Conservation (phyloP, 2,113 vertebrate species). For the Nanger granti region DNA sequence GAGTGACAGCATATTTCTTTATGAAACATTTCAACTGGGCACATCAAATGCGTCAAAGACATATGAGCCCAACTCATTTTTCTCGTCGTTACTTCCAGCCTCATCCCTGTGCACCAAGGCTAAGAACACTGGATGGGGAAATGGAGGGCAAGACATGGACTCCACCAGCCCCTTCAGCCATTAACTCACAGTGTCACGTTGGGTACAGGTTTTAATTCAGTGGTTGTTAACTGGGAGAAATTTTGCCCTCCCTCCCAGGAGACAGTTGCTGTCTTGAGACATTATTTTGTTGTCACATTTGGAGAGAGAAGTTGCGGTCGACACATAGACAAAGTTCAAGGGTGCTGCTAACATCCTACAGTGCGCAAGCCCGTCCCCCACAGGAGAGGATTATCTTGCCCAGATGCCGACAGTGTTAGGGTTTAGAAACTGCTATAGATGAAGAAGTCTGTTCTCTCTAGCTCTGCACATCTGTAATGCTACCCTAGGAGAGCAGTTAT, state of each 20-base stretch:
- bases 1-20: not conserved
- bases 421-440: not conserved
- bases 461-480: not conserved
- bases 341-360: not conserved
- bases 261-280: not conserved
- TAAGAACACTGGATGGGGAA: rapidly evolving
- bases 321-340: not conserved
- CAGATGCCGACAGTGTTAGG: not conserved
- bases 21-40: not conserved
- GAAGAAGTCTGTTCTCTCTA: not conserved
- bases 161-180: not conserved
- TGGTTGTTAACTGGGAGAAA: not conserved
- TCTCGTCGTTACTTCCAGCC: not conserved
- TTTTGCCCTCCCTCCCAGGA: not conserved
- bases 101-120: not conserved
- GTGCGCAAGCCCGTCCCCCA: rapidly evolving
- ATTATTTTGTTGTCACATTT: not conserved
- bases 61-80: not conserved
- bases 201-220: not conserved
- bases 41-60: not conserved
- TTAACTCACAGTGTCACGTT: not conserved
- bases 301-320: not conserved
- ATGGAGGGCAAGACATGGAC: not conserved
- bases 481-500: not conserved
- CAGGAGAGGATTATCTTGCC: no score